Conservation (phyloP, 53 echinoderm and acorn worm genomes). For the Antedon mediterranea region DNA sequence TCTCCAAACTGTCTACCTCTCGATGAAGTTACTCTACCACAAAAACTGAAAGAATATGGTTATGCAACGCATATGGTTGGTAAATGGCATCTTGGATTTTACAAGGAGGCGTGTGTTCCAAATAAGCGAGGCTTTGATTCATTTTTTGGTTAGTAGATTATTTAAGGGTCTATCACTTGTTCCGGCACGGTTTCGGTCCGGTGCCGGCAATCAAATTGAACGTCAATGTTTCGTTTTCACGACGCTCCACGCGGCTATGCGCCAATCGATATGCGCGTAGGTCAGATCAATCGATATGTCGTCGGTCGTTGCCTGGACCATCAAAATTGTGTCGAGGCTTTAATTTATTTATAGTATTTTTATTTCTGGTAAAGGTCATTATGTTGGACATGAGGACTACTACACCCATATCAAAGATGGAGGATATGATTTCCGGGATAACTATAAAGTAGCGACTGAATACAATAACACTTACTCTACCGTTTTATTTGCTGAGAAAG, state of each 20-base stretch:
- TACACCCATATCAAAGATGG: background rate
- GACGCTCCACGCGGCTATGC: no score
- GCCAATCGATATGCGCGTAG: no score
- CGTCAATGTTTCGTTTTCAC: no score
- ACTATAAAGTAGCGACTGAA: slow-evolving; percentile 16
- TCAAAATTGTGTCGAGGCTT: no score
- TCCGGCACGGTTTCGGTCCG: no score
- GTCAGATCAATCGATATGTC: no score
- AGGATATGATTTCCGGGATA: slow-evolving; percentile 44
- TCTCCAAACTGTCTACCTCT: background rate
- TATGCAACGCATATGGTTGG: slow-evolving; percentile 9
- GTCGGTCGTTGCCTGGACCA: no score
- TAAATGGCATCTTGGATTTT: slow-evolving; percentile 9
- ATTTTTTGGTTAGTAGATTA: background rate
- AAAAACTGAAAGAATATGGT: slow-evolving; percentile 3
- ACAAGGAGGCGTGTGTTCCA: background rate
- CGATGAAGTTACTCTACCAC: background rate
- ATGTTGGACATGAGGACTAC: background rate
- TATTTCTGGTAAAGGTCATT: background rate
- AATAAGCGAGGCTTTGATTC: slow-evolving; percentile 5
- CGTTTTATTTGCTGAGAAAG: slow-evolving; percentile 38
- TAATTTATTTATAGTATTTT: no score
- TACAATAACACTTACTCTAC: slow-evolving; percentile 41
- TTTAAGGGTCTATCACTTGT: no score
- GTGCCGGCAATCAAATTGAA: no score